Evolutionary conservation across 2,113 vertebrate genomes (phyloP).

Genomic region (Coturnix japonica): DNA sequence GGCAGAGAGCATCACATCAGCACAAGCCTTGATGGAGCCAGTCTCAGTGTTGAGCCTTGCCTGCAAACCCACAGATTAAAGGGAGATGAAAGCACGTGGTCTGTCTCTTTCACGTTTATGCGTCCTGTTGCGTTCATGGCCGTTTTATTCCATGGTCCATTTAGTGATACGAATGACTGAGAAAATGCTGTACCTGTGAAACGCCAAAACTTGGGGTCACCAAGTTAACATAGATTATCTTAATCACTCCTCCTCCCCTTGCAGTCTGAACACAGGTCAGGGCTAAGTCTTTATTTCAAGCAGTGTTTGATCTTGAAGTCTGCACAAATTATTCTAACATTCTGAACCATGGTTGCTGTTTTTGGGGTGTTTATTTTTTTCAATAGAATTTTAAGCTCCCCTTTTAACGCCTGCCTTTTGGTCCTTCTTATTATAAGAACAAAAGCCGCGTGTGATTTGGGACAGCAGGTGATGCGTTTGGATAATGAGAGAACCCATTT

Average conservation of each 20-base stretch:
- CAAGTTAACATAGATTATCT: slow-evolving; percentile 33
- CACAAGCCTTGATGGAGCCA: background rate
- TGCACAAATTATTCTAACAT: slow-evolving; percentile 3
- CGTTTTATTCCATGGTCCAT: background rate
- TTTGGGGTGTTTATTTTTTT: background rate
- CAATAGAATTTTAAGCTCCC: slow-evolving; percentile 6
- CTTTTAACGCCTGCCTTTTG: slow-evolving; percentile 14
- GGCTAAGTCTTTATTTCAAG: slow-evolving; percentile 35
- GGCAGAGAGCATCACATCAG: background rate
- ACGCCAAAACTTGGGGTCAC: background rate
- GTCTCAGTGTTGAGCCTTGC: background rate
- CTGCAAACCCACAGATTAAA: slow-evolving; percentile 46
- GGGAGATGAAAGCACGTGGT: background rate
- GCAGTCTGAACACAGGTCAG: background rate
- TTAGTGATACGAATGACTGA: background rate
- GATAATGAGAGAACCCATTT: background rate
- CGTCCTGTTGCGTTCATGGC: background rate
- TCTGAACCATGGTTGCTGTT: background rate
- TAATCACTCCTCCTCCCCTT: background rate
- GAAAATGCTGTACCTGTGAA: background rate
- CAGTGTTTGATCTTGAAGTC: slow-evolving; percentile 16
- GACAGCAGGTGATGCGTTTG: background rate
- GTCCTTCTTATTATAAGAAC: background rate
- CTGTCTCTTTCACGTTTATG: background rate
- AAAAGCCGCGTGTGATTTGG: background rate